These are phyloP conservation scores for Eristalinus aeneus DNA, from an alignment of 2,888 invertebrate species.

Conservation along the genomic window DNA sequence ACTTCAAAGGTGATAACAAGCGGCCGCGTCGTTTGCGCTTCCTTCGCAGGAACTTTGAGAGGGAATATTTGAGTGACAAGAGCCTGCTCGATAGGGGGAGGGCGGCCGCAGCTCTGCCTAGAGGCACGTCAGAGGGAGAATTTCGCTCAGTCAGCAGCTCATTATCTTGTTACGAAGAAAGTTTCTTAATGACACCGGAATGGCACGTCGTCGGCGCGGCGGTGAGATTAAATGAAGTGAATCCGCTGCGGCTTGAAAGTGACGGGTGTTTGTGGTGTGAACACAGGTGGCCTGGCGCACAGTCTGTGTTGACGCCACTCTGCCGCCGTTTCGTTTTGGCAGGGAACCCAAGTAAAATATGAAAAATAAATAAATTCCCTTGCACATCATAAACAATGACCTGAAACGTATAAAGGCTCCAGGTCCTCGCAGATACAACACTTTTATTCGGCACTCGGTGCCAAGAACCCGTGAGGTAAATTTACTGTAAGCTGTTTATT, in stretches of 20 bases:
- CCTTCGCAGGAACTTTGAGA: constrained; percentile 26
- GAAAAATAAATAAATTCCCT: constrained; percentile 55
- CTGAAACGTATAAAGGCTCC: constrained; percentile 52
- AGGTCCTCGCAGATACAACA: constrained; percentile 64
- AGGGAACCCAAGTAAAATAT: constrained; percentile 43
- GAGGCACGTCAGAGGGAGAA: constrained; percentile 34
- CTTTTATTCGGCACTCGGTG: constrained; percentile 54
- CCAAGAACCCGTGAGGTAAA: constrained; percentile 66
- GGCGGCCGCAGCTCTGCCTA: constrained; percentile 16
- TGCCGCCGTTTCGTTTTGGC: constrained; percentile 33
- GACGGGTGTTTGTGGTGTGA: not conserved
- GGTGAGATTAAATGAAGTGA: constrained; percentile 40
- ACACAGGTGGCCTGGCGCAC: not conserved
- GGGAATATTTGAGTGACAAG: constrained; percentile 62
- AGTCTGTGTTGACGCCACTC: not conserved
- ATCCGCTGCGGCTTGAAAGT: constrained; percentile 30
- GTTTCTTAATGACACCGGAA: constrained; percentile 6
- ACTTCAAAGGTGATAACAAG: constrained; percentile 69
- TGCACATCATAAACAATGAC: constrained; percentile 69
- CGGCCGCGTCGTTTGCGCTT: constrained; percentile 16
- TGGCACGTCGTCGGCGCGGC: not conserved
- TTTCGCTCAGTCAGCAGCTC: constrained; percentile 50
- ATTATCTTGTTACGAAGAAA: constrained; percentile 45
- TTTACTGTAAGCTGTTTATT: constrained; percentile 68
- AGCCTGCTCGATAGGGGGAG: constrained; percentile 10